Evolutionary conservation across 2,797 vertebrate genomes (phyloP), one percentile per base, ranked within the genome.

Genomic region (Rhabdomys pumilio): DNA sequence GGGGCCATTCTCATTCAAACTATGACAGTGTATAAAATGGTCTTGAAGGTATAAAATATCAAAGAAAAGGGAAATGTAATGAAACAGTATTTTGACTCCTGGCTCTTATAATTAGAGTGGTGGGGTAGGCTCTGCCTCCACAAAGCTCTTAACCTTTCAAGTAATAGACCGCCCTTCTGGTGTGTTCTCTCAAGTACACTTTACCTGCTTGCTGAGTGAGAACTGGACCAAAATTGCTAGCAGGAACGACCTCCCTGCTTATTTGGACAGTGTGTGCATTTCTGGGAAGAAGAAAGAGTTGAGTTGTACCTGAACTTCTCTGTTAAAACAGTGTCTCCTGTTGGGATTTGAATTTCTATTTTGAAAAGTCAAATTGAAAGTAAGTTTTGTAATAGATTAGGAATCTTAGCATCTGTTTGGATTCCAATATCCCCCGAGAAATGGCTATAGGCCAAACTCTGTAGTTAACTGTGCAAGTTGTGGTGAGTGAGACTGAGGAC

Each of bases 11-110:
- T 67, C 44, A 50, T n/a, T 50, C 61, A 85, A 67, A n/a, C 31
- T 31, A n/a, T 29, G 1, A 1, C 41, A 50, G 44, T 6, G 61
- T 96, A 41, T 94, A 96, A 92, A 92, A 95, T 91, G 90, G 87
- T 94, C 44, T 85, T 76, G 47, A 84, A 85, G 72, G 61, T 50
- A n/a, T 94, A 81, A 95, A 94, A 94, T 93, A 92, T 92, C 41
- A 83, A 96, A 87, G 34, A 83, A n/a, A 72, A 84, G 41, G 77
- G 12, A 50, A 95, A 92, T 72, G 55, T 61, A 93, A 90, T 72
- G 61, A 97, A 92, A 82, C 53, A 4, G n/a, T 91, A 61, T 96
- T 97, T 96, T 91, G 92, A 94, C 96, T 96, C 79, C 81, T 94
- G 53, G 73, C 82, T 91, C 83, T 95, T 80, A 15, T 95, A 96